A percentile compares a stretch with the other conserved stretches of the same genome.
Conservation (phyloP, 2,113 vertebrate species). For the Atlantisia rogersi region DNA sequence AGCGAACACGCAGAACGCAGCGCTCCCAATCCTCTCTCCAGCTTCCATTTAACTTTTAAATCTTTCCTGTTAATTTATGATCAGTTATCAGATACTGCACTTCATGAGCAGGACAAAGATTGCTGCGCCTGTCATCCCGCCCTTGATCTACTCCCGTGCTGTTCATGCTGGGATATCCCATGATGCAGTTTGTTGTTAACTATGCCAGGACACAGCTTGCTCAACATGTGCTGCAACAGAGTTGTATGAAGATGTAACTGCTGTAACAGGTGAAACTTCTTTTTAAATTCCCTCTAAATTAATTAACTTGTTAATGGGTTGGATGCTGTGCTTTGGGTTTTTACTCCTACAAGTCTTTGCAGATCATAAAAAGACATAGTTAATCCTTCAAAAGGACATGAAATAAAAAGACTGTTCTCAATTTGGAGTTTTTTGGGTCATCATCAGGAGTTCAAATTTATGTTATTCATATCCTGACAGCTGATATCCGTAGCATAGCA, state of each 20-base stretch:
- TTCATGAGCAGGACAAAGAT: not conserved
- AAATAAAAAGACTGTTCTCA: not conserved
- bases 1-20: fast-evolving
- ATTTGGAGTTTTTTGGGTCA: not conserved
- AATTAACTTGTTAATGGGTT: not conserved
- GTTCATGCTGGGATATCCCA: not conserved
- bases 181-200: not conserved
- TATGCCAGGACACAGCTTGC: not conserved
- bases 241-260: not conserved
- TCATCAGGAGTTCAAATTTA: not conserved
- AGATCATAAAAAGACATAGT: not conserved
- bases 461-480: not conserved
- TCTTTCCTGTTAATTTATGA: not conserved
- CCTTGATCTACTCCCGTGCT: not conserved
- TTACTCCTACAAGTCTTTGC: not conserved
- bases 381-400: not conserved
- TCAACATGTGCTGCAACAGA: slow-evolving; percentile 24
- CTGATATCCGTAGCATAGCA: not conserved
- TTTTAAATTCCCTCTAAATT: not conserved
- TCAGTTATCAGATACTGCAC: not conserved
- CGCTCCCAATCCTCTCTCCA: not conserved
- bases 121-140: not conserved
- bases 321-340: not conserved
- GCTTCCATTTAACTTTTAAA: not conserved
- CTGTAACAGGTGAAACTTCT: not conserved